Evolutionary conservation across 2,888 invertebrate species (phyloP), one percentile per base, ranked within the genome.

Genomic region (Tillus elongatus): DNA sequence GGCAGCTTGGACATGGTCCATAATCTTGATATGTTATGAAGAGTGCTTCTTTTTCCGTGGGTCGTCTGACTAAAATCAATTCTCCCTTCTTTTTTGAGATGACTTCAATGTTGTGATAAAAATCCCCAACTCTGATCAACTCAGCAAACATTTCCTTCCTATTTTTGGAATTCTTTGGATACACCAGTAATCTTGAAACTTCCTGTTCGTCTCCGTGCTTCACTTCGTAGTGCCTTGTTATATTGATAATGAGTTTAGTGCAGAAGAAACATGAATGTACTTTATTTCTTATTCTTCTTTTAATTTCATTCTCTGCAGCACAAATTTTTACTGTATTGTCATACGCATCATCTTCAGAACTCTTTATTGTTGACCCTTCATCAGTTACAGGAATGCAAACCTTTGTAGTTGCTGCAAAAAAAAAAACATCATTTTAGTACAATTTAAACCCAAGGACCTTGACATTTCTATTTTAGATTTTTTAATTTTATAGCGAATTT

Each of bases 41-140:
- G 3, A 15, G 3, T 33, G 15, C 8, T 13, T 15, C 19, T 12
- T 37, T 28, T 33, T 2, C 19, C 2, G 37, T n/a, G 2, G 37
- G 37, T 10, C 37, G 26, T 15, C 37, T 29, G 2, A 37, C 33
- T 12, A 37, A 32, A 3, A 37, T 33, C 11, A 37, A 30, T 10
- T 37, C 32, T 11, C 37, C 37, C 12, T 24, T 15, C 12, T 37
- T 37, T 11, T n/a, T 13, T 2, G 26, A 24, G 6, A 37, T n/a
- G 10, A 37, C 37, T 33, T 37, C 37, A 26, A 24, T 33, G 12
- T 37, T 37, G 26, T 37, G 37, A 37, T 37, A 26, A 37, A 33
- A 37, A 33, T 33, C 37, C 6, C 37, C 37, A 2, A 28, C 37
- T 16, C 26, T n/a, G 2, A 37, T 24, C 15, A 37, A 13, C 11